Percentiles rank a stretch among this genome's conserved stretches.
Evolutionary conservation across 2,888 invertebrate genomes (phyloP).

Genomic region (Spisula solida): DNA sequence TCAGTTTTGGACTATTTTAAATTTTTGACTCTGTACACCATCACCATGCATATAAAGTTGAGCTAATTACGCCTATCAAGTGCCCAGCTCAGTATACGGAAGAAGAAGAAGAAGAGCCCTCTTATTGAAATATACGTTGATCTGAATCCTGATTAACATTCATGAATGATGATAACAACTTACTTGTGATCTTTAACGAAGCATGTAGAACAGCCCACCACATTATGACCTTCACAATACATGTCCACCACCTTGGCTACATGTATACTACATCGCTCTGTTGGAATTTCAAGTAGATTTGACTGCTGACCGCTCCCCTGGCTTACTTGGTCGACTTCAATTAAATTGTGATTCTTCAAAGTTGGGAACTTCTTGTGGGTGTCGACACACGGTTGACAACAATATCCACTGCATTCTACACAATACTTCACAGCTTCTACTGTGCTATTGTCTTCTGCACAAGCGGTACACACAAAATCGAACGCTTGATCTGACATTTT

Average conservation of each 20-base stretch:
- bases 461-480: not conserved
- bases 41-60: no score
- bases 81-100: no score
- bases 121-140: no score
- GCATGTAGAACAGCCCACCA: not conserved
- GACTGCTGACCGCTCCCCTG: not conserved
- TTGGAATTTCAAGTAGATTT: not conserved
- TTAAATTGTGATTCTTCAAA: not conserved
- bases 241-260: not conserved
- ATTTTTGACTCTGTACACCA: no score
- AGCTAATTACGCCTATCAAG: no score
- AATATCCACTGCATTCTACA: not conserved
- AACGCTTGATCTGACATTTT: not conserved
- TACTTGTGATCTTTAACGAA: not conserved
- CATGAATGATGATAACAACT: not conserved
- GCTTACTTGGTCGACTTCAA: not conserved
- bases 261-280: not conserved
- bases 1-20: no score
- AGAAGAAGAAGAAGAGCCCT: no score
- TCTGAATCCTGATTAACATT: no score
- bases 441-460: not conserved
- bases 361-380: not conserved
- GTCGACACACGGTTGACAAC: not conserved
- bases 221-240: constrained; percentile 1
- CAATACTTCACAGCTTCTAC: not conserved